Evolutionary conservation across 2,797 vertebrate genomes (phyloP).

Genomic region (Smutsia temminckii): DNA sequence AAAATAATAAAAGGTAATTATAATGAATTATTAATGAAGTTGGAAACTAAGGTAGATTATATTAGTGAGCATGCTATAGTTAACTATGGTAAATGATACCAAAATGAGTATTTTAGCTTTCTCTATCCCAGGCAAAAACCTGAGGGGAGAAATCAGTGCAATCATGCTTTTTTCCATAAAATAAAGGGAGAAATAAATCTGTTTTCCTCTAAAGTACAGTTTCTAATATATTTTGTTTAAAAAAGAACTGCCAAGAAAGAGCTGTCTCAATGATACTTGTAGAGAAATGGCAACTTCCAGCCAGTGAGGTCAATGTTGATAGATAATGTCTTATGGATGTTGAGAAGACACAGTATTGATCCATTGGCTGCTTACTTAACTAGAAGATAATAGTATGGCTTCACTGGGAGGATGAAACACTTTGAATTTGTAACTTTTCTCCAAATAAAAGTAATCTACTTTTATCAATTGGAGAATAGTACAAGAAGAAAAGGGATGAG

Average conservation of each 20-base stretch:
- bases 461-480: slow-evolving; percentile 69
- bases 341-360: slow-evolving; percentile 72
- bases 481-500: background rate
- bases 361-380: slow-evolving; percentile 62
- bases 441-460: slow-evolving; percentile 69
- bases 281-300: slow-evolving; percentile 40
- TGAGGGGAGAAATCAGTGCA: slow-evolving; percentile 58
- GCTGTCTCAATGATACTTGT: slow-evolving; percentile 7
- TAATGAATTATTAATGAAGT: slow-evolving; percentile 67
- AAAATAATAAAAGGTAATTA: slow-evolving; percentile 72
- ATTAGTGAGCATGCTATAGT: slow-evolving; percentile 69
- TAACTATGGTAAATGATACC: slow-evolving; percentile 66
- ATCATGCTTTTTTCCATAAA: slow-evolving; percentile 67
- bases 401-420: slow-evolving; percentile 23
- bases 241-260: slow-evolving; percentile 46
- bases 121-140: slow-evolving; percentile 60
- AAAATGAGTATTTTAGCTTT: slow-evolving; percentile 76
- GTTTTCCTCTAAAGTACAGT: background rate
- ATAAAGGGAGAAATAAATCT: slow-evolving; percentile 36
- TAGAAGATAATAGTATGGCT: slow-evolving; percentile 74
- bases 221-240: slow-evolving; percentile 49
- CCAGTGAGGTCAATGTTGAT: background rate
- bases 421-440: slow-evolving; percentile 51
- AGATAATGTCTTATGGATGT: slow-evolving; percentile 62
- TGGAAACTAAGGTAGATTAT: slow-evolving; percentile 58